These are phyloP conservation scores for Amiota communis DNA, from an alignment of 2,888 invertebrate genomes.

Conservation along the genomic window DNA sequence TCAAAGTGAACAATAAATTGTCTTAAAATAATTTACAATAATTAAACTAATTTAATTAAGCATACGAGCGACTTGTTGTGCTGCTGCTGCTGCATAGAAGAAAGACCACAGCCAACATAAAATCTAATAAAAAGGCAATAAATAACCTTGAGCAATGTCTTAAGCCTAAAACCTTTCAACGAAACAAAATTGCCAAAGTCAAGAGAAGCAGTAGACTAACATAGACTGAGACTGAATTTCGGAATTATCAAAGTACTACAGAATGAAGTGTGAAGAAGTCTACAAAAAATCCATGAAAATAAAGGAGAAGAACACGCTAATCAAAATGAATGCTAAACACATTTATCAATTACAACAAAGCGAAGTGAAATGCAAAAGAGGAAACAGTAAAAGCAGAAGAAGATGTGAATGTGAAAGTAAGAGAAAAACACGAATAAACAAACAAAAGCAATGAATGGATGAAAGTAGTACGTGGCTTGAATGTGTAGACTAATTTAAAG, in stretches of 20 bases:
- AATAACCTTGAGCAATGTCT: neutral
- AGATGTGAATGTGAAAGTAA: too few relatives aligned
- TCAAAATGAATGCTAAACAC: slow-evolving; percentile 51
- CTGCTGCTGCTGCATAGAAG: neutral
- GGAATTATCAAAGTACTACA: too few relatives aligned
- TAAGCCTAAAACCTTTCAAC: slow-evolving; percentile 2
- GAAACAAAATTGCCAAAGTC: too few relatives aligned
- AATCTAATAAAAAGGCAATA: neutral
- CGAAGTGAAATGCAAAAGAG: neutral
- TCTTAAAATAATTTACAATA: slow-evolving; percentile 25
- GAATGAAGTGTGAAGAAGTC: too few relatives aligned
- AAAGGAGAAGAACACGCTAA: slow-evolving; percentile 39
- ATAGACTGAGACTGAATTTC: too few relatives aligned
- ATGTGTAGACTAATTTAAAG: slow-evolving; percentile 51
- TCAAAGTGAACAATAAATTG: slow-evolving; percentile 13
- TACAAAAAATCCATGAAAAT: too few relatives aligned
- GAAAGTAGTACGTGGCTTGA: slow-evolving; percentile 47
- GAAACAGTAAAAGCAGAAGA: too few relatives aligned
- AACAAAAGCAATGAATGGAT: neutral
- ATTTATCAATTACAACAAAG: slow-evolving; percentile 56
- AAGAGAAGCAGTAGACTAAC: too few relatives aligned
- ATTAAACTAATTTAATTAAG: slow-evolving; percentile 32
- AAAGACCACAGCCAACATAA: neutral
- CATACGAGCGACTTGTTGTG: neutral
- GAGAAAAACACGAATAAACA: neutral